phyloP scores from a whole-genome alignment of 2,797 vertebrate species.

The Nyctalus aviator region DNA sequence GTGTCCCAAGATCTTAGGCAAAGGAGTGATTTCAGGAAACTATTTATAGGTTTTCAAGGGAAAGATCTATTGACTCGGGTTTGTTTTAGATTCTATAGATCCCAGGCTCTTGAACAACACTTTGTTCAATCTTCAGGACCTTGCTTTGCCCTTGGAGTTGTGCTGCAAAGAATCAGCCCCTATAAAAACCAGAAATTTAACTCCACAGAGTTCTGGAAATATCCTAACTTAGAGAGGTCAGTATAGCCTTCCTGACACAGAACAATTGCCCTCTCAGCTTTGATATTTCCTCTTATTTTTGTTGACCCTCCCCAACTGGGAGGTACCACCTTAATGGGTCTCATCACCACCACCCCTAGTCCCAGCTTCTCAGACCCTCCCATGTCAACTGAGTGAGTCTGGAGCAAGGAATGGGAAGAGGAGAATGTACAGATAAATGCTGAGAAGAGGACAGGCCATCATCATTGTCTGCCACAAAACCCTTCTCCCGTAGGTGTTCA shows the following conservation, averaged over 20 bases:
- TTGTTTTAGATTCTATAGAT: slow-evolving; percentile 67
- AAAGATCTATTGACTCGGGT: slow-evolving; percentile 71
- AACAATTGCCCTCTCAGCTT: not conserved
- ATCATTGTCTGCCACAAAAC: not conserved
- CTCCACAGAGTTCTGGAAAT: not conserved
- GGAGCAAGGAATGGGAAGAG: not conserved
- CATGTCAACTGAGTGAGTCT: not conserved
- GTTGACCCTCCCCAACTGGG: not conserved
- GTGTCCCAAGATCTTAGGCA: slow-evolving; percentile 46
- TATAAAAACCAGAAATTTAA: not conserved
- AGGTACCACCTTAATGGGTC: not conserved
- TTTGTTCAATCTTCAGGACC: slow-evolving; percentile 39
- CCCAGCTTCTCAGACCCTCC: not conserved
- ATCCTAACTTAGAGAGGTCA: not conserved
- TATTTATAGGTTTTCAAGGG: slow-evolving; percentile 76
- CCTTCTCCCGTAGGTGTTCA: not conserved
- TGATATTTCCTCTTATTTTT: not conserved
- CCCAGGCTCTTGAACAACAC: slow-evolving; percentile 11
- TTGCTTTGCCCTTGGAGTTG: slow-evolving; percentile 54
- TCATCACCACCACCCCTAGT: not conserved
- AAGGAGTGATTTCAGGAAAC: slow-evolving; percentile 52
- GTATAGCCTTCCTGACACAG: not conserved
- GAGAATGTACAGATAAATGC: no score
- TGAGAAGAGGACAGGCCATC: not conserved
- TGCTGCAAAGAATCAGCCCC: not conserved